phyloP scores from a whole-genome alignment of 2,888 invertebrate genomes.

The Azorinus chamasolen region DNA sequence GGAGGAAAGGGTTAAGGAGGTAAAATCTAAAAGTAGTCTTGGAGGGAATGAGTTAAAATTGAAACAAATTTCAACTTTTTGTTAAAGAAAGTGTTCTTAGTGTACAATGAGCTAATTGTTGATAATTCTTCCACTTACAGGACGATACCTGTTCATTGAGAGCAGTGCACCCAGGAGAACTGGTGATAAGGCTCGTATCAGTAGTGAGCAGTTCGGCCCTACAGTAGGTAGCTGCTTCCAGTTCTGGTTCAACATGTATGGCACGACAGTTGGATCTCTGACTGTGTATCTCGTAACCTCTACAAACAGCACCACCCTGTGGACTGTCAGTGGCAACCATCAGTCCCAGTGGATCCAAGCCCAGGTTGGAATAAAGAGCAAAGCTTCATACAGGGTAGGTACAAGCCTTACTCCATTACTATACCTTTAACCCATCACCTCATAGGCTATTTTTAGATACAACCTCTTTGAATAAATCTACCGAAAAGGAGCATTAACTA shows the following conservation, averaged over 20 bases:
- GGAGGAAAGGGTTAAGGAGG: too few species aligned
- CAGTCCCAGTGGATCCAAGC: conserved; percentile 75
- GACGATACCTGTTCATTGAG: conserved; percentile 87
- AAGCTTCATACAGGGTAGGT: conserved; percentile 60
- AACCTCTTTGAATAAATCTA: too few species aligned
- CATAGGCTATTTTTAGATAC: too few species aligned
- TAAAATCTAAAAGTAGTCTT: too few species aligned
- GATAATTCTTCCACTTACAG: conserved; percentile 32
- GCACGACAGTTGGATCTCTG: conserved; percentile 77
- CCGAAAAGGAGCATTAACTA: too few species aligned
- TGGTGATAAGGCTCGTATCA: conserved; percentile 70
- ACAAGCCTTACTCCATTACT: too few species aligned
- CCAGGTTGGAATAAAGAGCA: conserved; percentile 65
- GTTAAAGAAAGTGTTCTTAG: too few species aligned
- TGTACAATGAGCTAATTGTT: too few species aligned
- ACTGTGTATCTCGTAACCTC: conserved; percentile 67
- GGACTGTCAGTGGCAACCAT: conserved; percentile 76
- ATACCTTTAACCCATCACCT: too few species aligned
- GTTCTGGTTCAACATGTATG: conserved; percentile 83
- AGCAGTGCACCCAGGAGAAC: conserved; percentile 68
- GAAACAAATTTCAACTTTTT: too few species aligned
- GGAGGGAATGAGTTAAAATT: too few species aligned
- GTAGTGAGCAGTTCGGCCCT: conserved; percentile 66
- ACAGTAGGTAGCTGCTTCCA: conserved; percentile 70
- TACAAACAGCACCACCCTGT: conserved; percentile 70